Conservation (phyloP, 2,113 vertebrate species). For the Talpa occidentalis region DNA sequence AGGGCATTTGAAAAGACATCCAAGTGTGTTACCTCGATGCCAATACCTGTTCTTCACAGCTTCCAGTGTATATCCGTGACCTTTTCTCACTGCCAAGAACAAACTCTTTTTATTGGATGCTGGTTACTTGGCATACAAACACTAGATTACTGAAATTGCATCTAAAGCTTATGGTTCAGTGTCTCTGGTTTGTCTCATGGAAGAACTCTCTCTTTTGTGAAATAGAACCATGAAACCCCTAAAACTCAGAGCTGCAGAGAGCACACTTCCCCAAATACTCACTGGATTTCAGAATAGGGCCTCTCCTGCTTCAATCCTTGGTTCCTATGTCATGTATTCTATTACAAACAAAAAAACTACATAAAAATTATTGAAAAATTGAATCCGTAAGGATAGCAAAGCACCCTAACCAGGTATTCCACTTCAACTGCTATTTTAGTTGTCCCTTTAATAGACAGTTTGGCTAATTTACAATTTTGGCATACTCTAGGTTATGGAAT, state of each 20-base stretch:
- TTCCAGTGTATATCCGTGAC: rapidly evolving
- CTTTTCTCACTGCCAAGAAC: background rate
- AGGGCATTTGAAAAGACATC: background rate
- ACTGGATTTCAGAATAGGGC: background rate
- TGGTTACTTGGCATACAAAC: background rate
- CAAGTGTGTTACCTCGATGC: background rate
- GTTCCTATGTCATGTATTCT: background rate
- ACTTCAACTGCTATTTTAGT: background rate
- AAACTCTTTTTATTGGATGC: background rate
- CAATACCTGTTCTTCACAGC: background rate
- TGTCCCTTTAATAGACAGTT: background rate
- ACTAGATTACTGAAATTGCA: background rate
- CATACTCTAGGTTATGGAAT: background rate
- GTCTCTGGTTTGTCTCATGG: background rate
- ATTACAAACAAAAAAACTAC: too few relatives aligned
- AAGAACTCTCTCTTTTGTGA: background rate
- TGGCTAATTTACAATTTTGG: background rate
- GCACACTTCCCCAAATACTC: background rate
- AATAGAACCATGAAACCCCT: background rate
- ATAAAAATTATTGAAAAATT: background rate
- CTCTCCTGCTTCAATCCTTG: background rate
- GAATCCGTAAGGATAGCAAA: background rate
- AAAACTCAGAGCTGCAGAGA: background rate
- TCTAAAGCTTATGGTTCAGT: background rate
- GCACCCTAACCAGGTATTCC: background rate